These are phyloP conservation scores for Bergia puertoricense DNA, from an alignment of 92 coral and sea anemone species.

Conservation along the genomic window DNA sequence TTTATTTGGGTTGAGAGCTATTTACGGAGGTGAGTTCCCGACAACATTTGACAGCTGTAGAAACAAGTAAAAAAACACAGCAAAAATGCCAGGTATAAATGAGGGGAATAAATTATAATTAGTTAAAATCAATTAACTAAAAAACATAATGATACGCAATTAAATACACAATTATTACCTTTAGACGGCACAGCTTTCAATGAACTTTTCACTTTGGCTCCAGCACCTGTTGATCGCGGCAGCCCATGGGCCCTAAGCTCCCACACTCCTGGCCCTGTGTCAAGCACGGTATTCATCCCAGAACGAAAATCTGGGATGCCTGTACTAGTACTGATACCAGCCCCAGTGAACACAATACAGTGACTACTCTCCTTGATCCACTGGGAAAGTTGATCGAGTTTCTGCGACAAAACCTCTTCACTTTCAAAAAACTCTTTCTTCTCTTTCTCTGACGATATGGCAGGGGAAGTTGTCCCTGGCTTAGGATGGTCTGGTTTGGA, in stretches of 20 bases:
- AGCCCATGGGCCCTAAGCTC: slow-evolving; percentile 61
- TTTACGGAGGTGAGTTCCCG: no score
- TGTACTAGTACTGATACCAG: slow-evolving; percentile 81
- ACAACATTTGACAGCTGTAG: no score
- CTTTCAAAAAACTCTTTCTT: slow-evolving; percentile 77
- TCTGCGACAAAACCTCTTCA: slow-evolving; percentile 53
- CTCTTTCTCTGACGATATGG: slow-evolving; percentile 43
- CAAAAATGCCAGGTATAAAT: not conserved
- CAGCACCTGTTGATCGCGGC: slow-evolving; percentile 35
- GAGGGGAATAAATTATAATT: no score
- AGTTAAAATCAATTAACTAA: no score
- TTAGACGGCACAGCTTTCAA: slow-evolving; percentile 69
- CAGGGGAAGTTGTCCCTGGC: slow-evolving; percentile 12
- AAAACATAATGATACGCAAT: no score
- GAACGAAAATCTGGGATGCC: slow-evolving; percentile 79
- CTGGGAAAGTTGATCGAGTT: slow-evolving; percentile 50
- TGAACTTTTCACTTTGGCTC: slow-evolving; percentile 39
- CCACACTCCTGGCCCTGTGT: slow-evolving; percentile 80
- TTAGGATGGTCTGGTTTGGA: slow-evolving; percentile 2
- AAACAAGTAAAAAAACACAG: no score
- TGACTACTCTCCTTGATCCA: slow-evolving; percentile 73
- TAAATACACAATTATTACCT: not conserved
- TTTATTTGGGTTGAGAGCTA: no score
- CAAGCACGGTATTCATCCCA: slow-evolving; percentile 77
- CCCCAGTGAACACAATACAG: slow-evolving; percentile 78